Evolutionary conservation across 2,113 vertebrate genomes (phyloP), one percentile per base, ranked within the genome.

Genomic region (Noctilio leporinus): DNA sequence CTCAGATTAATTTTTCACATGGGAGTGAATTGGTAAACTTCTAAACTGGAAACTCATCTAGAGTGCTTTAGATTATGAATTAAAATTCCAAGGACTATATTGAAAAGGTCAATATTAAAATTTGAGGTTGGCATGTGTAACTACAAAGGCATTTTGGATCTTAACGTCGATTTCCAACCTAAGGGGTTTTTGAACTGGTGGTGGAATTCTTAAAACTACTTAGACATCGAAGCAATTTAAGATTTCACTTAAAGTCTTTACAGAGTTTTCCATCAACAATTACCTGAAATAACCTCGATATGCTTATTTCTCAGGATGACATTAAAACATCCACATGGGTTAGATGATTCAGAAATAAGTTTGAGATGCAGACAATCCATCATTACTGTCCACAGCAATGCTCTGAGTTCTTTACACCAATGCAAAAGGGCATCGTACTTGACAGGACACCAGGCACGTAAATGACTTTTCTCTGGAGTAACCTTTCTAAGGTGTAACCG

Each of bases 381-480:
- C 19, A 3, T 28, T 51, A 35, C 15, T 9, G 14, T 57, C 20
- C 55, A 15, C 0, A 16, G 12, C 24, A 43, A 17, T 55, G 20
- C 22, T 26, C 40, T 28, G 14, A 4, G 17, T 43, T 40, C 7
- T 22, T 12, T 40, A 75, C 30, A 62, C 8, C 78, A 7, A 10
- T 83, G 5, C 73, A 16, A 64, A 43, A 47, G 11, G 64, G 11
- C 4, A 30, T 19, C 4, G 24, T 8, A 1, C 26, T 90, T 64
- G 57, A 65, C 0, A 82, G 26, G 67, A 40, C 16, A 26, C 0
- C 3, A 5, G 20, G 4, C 4, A 28, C 49, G 0, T 62, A 51
- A 30, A 7, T 47, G 17, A 28, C 35, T 91, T 80, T 64, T 51
- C 53, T 75, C 4, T 62, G 11, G 3, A 86, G 55, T 67, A 73